Percentiles rank a stretch among this genome's conserved stretches.
phyloP scores from a whole-genome alignment of 2,113 vertebrate genomes.

The Labrus mixtus region DNA sequence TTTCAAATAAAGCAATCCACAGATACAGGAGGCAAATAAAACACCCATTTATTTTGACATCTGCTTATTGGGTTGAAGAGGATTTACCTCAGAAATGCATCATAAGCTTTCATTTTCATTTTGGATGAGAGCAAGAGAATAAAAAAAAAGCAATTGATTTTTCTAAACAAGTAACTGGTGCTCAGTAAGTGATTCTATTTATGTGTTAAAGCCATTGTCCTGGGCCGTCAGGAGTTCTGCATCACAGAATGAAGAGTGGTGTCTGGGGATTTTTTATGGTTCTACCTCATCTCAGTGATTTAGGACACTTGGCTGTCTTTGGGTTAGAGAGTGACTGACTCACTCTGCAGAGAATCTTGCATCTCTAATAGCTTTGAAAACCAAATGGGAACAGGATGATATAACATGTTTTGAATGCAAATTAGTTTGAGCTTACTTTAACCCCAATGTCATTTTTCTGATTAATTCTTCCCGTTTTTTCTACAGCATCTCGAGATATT shows the following conservation, averaged over 20 bases:
- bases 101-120: neutral
- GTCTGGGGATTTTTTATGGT: slow-evolving; percentile 26
- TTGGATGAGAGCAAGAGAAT: neutral
- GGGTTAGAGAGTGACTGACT: slow-evolving; percentile 20
- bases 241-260: neutral
- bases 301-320: slow-evolving; percentile 26
- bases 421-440: neutral
- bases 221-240: neutral
- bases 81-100: slow-evolving; percentile 8
- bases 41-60: neutral
- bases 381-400: neutral
- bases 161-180: neutral
- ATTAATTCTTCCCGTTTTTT: neutral
- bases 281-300: slow-evolving; percentile 31
- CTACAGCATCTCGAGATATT: neutral
- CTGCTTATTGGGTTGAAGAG: neutral
- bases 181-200: neutral
- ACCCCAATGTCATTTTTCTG: neutral
- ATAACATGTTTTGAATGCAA: neutral
- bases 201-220: neutral
- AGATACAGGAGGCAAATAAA: neutral
- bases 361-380: neutral
- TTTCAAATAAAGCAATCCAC: neutral
- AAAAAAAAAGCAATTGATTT: neutral
- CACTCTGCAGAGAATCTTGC: slow-evolving; percentile 21